A percentile compares a stretch with the other conserved stretches of the same genome.
Conservation (phyloP, 2,888 invertebrate species). For the Chymomyza fuscimana region DNA sequence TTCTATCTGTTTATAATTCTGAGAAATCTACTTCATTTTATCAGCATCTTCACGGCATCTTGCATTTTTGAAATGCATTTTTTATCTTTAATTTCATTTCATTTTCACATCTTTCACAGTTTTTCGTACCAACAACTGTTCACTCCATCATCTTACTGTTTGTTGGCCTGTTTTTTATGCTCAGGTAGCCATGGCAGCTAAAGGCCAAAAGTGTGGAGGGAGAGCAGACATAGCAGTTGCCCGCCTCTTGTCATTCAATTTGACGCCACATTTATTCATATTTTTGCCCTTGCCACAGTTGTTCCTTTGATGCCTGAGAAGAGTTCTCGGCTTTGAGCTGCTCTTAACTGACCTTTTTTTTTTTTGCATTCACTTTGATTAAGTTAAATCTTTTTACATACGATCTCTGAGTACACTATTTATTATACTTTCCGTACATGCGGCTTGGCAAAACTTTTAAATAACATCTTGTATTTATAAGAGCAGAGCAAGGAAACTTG, state of each 20-base stretch:
- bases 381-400: not conserved
- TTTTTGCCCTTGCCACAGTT: conserved; percentile 17
- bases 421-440: too few relatives aligned
- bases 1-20: conserved; percentile 63
- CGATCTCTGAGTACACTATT: too few relatives aligned
- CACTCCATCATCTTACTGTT: conserved; percentile 17
- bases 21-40: conserved; percentile 69
- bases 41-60: conserved; percentile 68
- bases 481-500: too few relatives aligned
- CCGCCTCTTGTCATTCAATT: conserved; percentile 61
- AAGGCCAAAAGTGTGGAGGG: not conserved
- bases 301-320: not conserved
- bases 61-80: conserved; percentile 66
- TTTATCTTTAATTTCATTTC: conserved; percentile 54
- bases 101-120: conserved; percentile 28
- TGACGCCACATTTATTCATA: conserved; percentile 68
- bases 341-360: not conserved
- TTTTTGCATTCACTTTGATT: not conserved
- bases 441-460: too few relatives aligned
- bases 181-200: conserved; percentile 2
- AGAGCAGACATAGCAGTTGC: not conserved
- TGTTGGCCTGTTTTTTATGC: conserved; percentile 8
- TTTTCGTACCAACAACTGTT: conserved; percentile 16
- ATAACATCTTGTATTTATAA: too few relatives aligned
- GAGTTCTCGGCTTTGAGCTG: not conserved